phyloP scores from a whole-genome alignment of 2,888 invertebrate genomes.

The Toxonevra muliebris region DNA sequence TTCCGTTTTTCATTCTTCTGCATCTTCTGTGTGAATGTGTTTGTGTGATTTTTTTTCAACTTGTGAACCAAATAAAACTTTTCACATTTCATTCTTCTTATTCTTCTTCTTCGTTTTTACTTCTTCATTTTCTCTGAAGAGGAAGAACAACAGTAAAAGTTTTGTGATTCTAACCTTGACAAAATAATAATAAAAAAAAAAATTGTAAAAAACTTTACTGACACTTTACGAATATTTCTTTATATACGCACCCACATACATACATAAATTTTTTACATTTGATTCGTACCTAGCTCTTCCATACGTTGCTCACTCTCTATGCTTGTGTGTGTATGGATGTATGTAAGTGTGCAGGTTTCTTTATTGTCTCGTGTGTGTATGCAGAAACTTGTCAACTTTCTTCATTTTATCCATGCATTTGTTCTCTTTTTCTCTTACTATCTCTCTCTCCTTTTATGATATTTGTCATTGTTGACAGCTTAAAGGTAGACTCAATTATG shows the following conservation, averaged over 20 bases:
- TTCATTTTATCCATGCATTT: too few relatives aligned
- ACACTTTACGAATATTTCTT: neutral
- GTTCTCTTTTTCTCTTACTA: neutral
- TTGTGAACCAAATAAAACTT: slow-evolving; percentile 24
- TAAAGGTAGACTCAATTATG: slow-evolving; percentile 34
- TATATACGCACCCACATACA: neutral
- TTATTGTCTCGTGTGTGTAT: too few relatives aligned
- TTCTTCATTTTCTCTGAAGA: slow-evolving; percentile 31
- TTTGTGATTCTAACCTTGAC: slow-evolving; percentile 41
- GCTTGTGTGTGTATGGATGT: neutral
- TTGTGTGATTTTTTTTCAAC: too few relatives aligned
- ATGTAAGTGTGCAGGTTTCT: neutral
- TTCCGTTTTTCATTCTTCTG: too few relatives aligned
- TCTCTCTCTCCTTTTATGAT: neutral
- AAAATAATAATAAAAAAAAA: neutral
- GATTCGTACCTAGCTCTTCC: slow-evolving; percentile 5
- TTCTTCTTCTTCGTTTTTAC: neutral
- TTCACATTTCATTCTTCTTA: slow-evolving; percentile 14
- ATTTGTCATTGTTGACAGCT: slow-evolving; percentile 36
- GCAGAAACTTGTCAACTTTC: too few relatives aligned
- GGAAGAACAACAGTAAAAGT: slow-evolving; percentile 37
- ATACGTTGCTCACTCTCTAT: neutral
- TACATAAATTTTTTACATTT: slow-evolving; percentile 3
- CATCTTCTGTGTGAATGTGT: too few relatives aligned
- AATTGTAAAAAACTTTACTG: too few relatives aligned